These are phyloP conservation scores for Rhodeus uyekii DNA, from an alignment of 2,797 vertebrate genomes.

Conservation along the genomic window DNA sequence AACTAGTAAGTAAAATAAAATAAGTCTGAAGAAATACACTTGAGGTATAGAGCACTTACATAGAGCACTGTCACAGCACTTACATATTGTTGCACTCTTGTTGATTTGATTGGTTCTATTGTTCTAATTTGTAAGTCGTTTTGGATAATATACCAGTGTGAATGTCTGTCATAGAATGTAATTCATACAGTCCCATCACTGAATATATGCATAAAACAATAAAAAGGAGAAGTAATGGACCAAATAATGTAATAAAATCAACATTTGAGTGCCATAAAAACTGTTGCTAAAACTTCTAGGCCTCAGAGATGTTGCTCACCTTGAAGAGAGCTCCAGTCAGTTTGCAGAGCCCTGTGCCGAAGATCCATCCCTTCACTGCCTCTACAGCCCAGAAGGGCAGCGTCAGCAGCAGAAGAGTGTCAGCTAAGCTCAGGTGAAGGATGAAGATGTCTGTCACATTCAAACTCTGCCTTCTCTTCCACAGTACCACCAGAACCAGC, in stretches of 20 bases:
- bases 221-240: background rate
- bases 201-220: background rate
- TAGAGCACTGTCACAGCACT: too few relatives aligned
- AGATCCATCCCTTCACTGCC: conserved; percentile 72
- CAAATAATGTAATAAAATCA: background rate
- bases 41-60: too few relatives aligned
- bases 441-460: conserved; percentile 83
- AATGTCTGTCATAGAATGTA: background rate
- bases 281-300: too few relatives aligned
- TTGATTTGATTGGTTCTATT: background rate
- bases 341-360: conserved; percentile 79
- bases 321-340: conserved; percentile 79
- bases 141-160: too few relatives aligned
- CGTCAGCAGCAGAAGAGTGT: conserved; percentile 79
- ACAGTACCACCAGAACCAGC: conserved; percentile 70
- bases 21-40: too few relatives aligned
- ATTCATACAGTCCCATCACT: background rate
- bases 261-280: too few relatives aligned
- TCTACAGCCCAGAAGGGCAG: conserved; percentile 81
- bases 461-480: conserved; percentile 66
- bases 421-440: conserved; percentile 80
- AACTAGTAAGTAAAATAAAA: too few relatives aligned
- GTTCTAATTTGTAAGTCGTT: background rate
- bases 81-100: background rate
- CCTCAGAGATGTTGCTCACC: too few relatives aligned